Evolutionary conservation across 2,888 invertebrate genomes (phyloP).

Genomic region (Aromia moschata): DNA sequence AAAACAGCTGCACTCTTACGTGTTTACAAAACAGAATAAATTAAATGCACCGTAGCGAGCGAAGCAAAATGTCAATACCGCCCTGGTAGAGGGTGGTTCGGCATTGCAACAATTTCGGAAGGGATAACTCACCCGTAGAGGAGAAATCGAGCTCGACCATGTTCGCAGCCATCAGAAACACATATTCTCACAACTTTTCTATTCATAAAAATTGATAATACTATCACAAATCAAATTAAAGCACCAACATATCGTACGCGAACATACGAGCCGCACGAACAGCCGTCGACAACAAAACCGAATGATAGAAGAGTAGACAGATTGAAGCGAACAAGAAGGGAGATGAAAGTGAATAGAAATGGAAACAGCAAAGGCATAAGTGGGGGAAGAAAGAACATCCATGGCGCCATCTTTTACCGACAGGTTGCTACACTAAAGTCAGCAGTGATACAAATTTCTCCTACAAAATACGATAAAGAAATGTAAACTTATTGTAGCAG

Average conservation of each 20-base stretch:
- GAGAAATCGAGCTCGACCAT: constrained; percentile 59
- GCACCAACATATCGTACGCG: constrained; percentile 6
- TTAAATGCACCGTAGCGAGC: neutral
- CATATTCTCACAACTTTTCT: constrained; percentile 52
- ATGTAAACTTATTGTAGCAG: too few species aligned
- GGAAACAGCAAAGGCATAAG: too few species aligned
- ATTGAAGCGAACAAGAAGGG: neutral
- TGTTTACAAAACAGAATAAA: constrained; percentile 1
- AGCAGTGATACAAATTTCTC: too few species aligned
- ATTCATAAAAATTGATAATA: constrained; percentile 52
- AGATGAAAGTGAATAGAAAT: neutral
- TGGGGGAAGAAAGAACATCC: too few species aligned
- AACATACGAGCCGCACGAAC: constrained; percentile 30
- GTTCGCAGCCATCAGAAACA: constrained; percentile 41
- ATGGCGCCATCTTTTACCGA: too few species aligned
- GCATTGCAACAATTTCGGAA: constrained; percentile 34
- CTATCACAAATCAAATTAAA: constrained; percentile 13
- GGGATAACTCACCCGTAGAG: constrained; percentile 53
- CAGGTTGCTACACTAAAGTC: too few species aligned
- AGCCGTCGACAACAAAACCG: constrained; percentile 36
- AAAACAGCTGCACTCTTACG: neutral
- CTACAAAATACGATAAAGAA: too few species aligned
- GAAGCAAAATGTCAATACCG: constrained; percentile 56
- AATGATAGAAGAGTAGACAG: constrained; percentile 16
- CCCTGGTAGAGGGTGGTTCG: constrained; percentile 53